Evolutionary conservation across 2,888 invertebrate genomes (phyloP).

Genomic region (Drosophila sordidula): DNA sequence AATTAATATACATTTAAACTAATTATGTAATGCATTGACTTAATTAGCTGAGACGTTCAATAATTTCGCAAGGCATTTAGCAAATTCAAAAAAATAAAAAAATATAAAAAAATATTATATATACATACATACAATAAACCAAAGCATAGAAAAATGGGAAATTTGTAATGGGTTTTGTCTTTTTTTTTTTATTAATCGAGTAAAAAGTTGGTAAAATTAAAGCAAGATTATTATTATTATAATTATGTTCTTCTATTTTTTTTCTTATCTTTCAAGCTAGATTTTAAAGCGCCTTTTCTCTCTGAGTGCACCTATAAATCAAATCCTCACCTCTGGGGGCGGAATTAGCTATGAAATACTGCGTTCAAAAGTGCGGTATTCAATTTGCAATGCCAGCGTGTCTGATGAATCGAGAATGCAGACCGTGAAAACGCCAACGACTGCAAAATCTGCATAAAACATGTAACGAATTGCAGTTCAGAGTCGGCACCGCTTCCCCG

Average conservation of each 20-base stretch:
- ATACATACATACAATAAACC: slow-evolving; percentile 62
- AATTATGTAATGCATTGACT: slow-evolving; percentile 70
- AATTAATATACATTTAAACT: slow-evolving; percentile 57
- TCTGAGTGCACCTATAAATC: slow-evolving; percentile 45
- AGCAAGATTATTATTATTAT: too few relatives aligned
- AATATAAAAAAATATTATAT: slow-evolving; percentile 32
- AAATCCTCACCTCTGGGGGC: slow-evolving; percentile 49
- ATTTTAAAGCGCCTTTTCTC: background rate
- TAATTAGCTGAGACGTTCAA: slow-evolving; percentile 77
- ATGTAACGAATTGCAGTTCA: slow-evolving; percentile 55
- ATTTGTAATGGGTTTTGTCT: background rate
- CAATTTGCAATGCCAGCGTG: slow-evolving; percentile 44
- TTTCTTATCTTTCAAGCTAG: background rate
- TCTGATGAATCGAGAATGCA: slow-evolving; percentile 59
- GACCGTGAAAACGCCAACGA: slow-evolving; percentile 43
- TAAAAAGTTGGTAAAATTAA: too few relatives aligned
- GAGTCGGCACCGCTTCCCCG: background rate
- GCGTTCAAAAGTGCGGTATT: slow-evolving; percentile 38
- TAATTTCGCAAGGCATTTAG: slow-evolving; percentile 74
- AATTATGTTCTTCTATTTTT: too few relatives aligned
- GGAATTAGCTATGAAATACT: slow-evolving; percentile 58
- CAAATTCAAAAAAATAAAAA: slow-evolving; percentile 31
- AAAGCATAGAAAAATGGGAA: slow-evolving; percentile 51
- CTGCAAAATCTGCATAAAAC: slow-evolving; percentile 69
- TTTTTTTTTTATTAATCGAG: too few relatives aligned